Evolutionary conservation across 2,888 invertebrate species (phyloP), one percentile per base, ranked within the genome.

Genomic region (Adelognathus sp.): DNA sequence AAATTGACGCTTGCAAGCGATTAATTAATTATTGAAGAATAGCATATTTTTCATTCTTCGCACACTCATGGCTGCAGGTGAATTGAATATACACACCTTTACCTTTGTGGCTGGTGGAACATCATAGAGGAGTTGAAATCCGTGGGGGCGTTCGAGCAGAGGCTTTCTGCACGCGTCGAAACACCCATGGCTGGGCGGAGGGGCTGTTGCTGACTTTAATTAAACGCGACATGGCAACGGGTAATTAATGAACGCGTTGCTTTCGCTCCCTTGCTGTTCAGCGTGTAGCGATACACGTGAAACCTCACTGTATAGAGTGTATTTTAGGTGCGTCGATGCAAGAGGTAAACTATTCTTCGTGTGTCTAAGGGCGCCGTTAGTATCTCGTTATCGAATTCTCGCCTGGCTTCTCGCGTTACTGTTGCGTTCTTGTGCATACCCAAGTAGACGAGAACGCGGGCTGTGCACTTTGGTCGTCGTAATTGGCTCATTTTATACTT

Each of bases 181-280:
- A 72, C 46, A 9, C 24, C 56, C 39, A 63, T 67, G 58, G 63
- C 31, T 61, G 36, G 31, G 61, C 5, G 27, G 36, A 18, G 18
- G 41, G 44, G 46, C 44, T 54, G 74, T 56, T 52, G 44, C 63
- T 70, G 39, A 61, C 73, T 76, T 74, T 80, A 73, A 76, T 80
- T 80, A 80, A 80, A 80, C 80, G 66, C 73, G 76, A 76, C 72
- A 76, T 52, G 41, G 56, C 64, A 64, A 80, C 73, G 73, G 54
- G 66, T 70, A 80, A 80, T 80, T 76, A 80, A 80, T 80, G 67
- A 80, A 80, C 66, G 76, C 58, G 71, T 44, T 44, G 58, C 64
- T 39, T 58, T 39, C 41, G 31, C 24, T 9, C 24, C 52, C 21
- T 16, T 58, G 58, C 72, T 52, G 21, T 52, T 46, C 39, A 50